Conservation (phyloP, 1,140 invertebrate species). For the Latrodectus geometricus region DNA sequence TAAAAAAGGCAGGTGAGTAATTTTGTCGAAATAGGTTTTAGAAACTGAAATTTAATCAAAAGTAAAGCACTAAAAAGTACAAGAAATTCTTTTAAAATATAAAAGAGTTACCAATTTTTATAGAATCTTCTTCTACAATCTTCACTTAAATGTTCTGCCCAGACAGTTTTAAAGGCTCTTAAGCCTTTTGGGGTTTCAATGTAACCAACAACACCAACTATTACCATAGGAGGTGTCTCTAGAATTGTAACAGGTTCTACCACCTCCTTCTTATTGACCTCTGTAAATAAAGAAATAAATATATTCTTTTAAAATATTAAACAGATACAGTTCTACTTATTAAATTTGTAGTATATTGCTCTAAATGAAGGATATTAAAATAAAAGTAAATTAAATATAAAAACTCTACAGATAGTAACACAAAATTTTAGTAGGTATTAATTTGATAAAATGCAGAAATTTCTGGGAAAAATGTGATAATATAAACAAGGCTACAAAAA, state of each 20-base stretch:
- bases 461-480: no score
- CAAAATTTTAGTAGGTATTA: neutral
- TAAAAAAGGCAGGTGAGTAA: no score
- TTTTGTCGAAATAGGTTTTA: no score
- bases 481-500: no score
- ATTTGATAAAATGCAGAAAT: no score
- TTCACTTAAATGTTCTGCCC: slow-evolving; percentile 98
- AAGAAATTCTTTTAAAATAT: neutral
- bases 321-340: no score
- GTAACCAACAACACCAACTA: slow-evolving; percentile 98
- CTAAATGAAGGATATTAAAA: neutral
- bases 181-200: slow-evolving; percentile 98
- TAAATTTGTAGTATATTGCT: no score
- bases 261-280: slow-evolving; percentile 99
- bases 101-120: slow-evolving; percentile 93
- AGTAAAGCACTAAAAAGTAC: neutral
- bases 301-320: neutral
- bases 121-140: slow-evolving; percentile 98
- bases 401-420: neutral
- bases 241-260: slow-evolving; percentile 98
- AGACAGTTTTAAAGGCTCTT: slow-evolving; percentile 93
- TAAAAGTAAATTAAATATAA: neutral
- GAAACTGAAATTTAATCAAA: neutral
- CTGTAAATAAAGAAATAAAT: slow-evolving; percentile 72
- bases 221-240: slow-evolving; percentile 97